phyloP scores from a whole-genome alignment of 2,797 vertebrate species.

The Dendrocincla tyrannina region DNA sequence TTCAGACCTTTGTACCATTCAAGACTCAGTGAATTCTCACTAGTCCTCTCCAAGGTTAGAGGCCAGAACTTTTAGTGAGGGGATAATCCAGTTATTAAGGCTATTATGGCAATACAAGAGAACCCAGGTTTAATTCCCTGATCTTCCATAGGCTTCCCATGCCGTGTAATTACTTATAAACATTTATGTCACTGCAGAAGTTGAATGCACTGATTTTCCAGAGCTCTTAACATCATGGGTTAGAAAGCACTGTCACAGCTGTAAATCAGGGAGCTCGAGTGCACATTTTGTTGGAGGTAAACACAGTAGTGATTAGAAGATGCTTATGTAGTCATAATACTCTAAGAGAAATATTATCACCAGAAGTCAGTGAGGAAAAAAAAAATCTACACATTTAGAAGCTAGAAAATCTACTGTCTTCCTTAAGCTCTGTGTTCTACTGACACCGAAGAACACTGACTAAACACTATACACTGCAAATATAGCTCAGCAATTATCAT shows the following conservation, averaged over 20 bases:
- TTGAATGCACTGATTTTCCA: background rate
- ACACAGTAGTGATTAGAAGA: background rate
- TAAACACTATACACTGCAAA: background rate
- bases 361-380: background rate
- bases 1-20: background rate
- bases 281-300: background rate
- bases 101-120: constrained; percentile 2
- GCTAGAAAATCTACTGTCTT: background rate
- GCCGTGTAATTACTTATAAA: background rate
- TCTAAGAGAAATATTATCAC: background rate
- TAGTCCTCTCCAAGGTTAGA: background rate
- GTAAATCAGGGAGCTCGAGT: background rate
- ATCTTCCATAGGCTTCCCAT: background rate
- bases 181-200: background rate
- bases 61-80: background rate
- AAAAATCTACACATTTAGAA: background rate
- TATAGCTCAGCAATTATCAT: background rate
- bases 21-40: background rate
- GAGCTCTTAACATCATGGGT: background rate
- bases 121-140: background rate
- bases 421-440: background rate
- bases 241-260: background rate
- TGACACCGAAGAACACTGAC: background rate
- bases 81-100: constrained; percentile 19
- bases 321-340: background rate